A percentile compares a stretch with the other conserved stretches of the same genome.
phyloP scores from a whole-genome alignment of 2,797 vertebrate genomes.

The Mormyrops boulengeri region DNA sequence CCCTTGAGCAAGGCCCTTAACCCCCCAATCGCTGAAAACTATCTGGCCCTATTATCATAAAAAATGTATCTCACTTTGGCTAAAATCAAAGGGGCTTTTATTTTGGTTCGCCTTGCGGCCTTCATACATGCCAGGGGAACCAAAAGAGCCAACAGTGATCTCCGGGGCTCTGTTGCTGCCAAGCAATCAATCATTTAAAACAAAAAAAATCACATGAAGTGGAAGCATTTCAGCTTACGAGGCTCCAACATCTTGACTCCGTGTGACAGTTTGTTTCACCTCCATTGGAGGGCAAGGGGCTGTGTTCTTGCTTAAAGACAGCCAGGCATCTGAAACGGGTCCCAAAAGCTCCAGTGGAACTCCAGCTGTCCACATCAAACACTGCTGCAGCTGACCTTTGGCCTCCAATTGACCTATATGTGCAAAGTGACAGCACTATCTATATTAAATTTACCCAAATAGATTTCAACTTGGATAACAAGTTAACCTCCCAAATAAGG shows the following conservation, averaged over 20 bases:
- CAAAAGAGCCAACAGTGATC: neutral
- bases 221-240: neutral
- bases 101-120: neutral
- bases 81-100: neutral
- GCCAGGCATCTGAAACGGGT: neutral
- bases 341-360: neutral
- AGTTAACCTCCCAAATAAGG: neutral
- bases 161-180: neutral
- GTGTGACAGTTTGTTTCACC: conserved; percentile 7
- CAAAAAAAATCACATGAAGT: neutral
- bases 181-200: neutral
- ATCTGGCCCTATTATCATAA: neutral
- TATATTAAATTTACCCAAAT: neutral
- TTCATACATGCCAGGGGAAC: neutral
- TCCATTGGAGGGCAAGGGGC: neutral
- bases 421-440: neutral
- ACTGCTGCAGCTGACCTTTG: neutral
- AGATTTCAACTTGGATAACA: neutral
- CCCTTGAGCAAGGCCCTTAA: neutral
- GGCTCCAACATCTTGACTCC: conserved; percentile 1
- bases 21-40: neutral
- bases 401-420: neutral
- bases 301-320: neutral
- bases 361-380: conserved; percentile 2
- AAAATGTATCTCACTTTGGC: neutral